phyloP scores from a whole-genome alignment of 2,797 vertebrate species.

The Sebastolobus alascanus region DNA sequence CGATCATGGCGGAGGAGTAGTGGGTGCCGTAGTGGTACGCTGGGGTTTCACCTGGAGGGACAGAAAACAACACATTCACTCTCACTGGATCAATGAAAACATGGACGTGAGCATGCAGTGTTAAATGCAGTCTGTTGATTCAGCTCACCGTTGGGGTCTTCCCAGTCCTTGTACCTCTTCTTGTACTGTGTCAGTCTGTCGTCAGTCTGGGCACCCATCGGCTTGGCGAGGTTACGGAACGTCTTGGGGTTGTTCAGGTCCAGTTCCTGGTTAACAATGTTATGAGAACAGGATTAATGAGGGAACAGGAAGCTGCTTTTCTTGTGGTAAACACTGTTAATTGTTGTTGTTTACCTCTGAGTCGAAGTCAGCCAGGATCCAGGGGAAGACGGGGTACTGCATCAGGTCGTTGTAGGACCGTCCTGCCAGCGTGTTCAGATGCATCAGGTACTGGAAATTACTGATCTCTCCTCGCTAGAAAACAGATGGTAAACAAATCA shows the following conservation, averaged over 20 bases:
- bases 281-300: not conserved
- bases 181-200: constrained; percentile 97
- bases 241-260: constrained; percentile 96
- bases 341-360: constrained; percentile 86
- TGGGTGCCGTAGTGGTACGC: constrained; percentile 99
- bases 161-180: constrained; percentile 98
- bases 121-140: not conserved
- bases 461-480: constrained; percentile 97
- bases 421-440: constrained; percentile 97
- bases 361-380: constrained; percentile 98
- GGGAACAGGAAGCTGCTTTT: not conserved
- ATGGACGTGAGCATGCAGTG: too few species aligned
- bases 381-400: constrained; percentile 99
- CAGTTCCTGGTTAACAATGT: constrained; percentile 86
- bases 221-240: constrained; percentile 96
- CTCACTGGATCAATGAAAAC: too few species aligned
- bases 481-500: constrained; percentile 5
- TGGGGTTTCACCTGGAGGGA: constrained; percentile 92
- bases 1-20: constrained; percentile 99
- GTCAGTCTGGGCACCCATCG: constrained; percentile 98
- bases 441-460: constrained; percentile 99
- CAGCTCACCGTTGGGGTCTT: constrained; percentile 93
- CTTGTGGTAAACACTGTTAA: not conserved
- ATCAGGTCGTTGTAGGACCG: constrained; percentile 99
- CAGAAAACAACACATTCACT: not conserved